A percentile compares a stretch with the other conserved stretches of the same genome.
These are phyloP conservation scores for Drosophila anomalipes DNA, from an alignment of 2,888 invertebrate genomes.

Conservation along the genomic window DNA sequence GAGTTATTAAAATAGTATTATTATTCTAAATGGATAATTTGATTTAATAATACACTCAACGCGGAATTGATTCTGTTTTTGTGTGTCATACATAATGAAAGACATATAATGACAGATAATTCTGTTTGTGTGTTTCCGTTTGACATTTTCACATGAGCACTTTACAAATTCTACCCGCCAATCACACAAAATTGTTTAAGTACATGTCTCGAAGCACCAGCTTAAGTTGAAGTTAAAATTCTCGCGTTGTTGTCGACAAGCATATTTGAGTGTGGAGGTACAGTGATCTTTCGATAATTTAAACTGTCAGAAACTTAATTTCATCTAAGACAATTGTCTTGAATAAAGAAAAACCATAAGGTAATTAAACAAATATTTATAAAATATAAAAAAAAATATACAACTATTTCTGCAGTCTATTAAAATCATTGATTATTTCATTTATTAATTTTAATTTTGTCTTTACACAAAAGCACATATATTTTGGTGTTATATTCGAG, in stretches of 20 bases:
- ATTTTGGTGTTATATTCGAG: not conserved
- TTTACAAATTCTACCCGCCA: not conserved
- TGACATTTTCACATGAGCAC: not conserved
- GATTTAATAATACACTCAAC: not conserved
- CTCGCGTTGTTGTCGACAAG: constrained; percentile 29
- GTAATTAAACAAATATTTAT: not conserved
- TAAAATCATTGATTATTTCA: not conserved
- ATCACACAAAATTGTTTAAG: not conserved
- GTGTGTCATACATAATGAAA: not conserved
- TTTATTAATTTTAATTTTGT: not conserved
- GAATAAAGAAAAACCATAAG: no score
- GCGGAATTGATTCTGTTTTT: not conserved
- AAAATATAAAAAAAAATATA: not conserved
- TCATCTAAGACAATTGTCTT: not conserved
- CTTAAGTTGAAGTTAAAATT: constrained; percentile 28
- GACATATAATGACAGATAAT: not conserved
- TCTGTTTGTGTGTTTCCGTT: not conserved
- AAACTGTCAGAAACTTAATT: not conserved
- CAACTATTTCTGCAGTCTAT: not conserved
- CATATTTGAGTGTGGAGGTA: not conserved
- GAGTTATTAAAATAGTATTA: not conserved
- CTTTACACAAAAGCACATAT: not conserved
- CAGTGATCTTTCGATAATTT: not conserved
- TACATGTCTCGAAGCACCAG: not conserved
- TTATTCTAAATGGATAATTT: not conserved